Evolutionary conservation across 2,888 invertebrate species (phyloP), one percentile per base, ranked within the genome.

Genomic region (Aspidiotus rigidus): DNA sequence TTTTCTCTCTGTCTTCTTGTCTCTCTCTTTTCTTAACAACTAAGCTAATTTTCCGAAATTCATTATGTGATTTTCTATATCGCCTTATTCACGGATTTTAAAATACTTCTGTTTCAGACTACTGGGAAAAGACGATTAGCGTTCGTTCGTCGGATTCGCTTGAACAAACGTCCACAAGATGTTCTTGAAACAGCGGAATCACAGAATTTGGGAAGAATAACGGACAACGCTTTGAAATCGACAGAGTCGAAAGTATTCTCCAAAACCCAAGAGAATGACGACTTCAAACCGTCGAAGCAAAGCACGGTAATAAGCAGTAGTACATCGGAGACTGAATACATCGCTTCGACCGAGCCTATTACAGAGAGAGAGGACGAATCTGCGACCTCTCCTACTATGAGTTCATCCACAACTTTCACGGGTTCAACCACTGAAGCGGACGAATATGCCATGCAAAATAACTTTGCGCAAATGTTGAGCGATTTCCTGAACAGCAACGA

Each of bases 181-280:
- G 83, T 84, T 39, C 85, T 90, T 64, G 89, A 89, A 75, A 83
- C 84, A 0, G 89, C 90, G 0, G 91, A 91, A 77, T 89, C 90
- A 0, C 90, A 91, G 77, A 86, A 86, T 75, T 82, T 88, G 42
- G 86, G 73, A n/a, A 72, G 72, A 8, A 59, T 75, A 0, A 72
- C 74, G 42, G 73, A 72, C 7, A 75, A 75, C 60, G 71, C 74
- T 2, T 71, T 74, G 39, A 72, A 63, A 9, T 54, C 71, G 9
- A n/a, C 60, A 6, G 70, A 56, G 8, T 70, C 70, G 13, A 72
- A 69, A 69, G 10, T 39, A 10, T 39, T 67, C 9, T 56, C 67
- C n/a, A 67, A 67, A 53, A 59, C 67, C 53, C 59, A 67, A 59
- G 67, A 67, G 49, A 57, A 57, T 42, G 57, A 17, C 56, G 53